Percentiles rank a stretch among this genome's conserved stretches.
Evolutionary conservation across 2,797 vertebrate genomes (phyloP).

Genomic region (Melanogrammus aeglefinus): DNA sequence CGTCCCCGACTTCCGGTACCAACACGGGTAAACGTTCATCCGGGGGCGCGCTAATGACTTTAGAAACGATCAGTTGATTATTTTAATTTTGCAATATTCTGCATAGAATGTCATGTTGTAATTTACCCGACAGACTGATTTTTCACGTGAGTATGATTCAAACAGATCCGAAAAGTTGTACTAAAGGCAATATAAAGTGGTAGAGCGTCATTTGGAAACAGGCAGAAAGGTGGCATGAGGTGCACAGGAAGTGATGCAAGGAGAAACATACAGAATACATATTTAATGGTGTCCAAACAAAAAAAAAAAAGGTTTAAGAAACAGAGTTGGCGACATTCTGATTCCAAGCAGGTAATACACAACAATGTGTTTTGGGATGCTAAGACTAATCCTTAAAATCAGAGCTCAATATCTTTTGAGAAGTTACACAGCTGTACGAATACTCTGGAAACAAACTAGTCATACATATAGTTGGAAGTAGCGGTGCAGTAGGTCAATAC

Average conservation of each 20-base stretch:
- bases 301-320: conserved; percentile 35
- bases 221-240: conserved; percentile 14
- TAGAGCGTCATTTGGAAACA: neutral
- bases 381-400: conserved; percentile 25
- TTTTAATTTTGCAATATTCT: too few relatives aligned
- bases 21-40: too few relatives aligned
- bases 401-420: conserved; percentile 37
- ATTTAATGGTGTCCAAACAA: conserved; percentile 34
- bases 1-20: too few relatives aligned
- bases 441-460: conserved; percentile 40
- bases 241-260: conserved; percentile 12
- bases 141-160: too few relatives aligned
- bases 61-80: too few relatives aligned
- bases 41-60: too few relatives aligned
- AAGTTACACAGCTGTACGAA: conserved; percentile 35
- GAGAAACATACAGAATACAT: conserved; percentile 32
- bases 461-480: conserved; percentile 38
- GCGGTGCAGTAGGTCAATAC: conserved; percentile 51
- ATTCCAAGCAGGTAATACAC: conserved; percentile 41
- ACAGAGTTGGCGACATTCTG: conserved; percentile 31
- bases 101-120: too few relatives aligned
- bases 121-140: too few relatives aligned
- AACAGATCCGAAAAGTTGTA: too few relatives aligned
- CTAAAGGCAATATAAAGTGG: neutral
- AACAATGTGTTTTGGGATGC: conserved; percentile 28